Conservation (phyloP, 2,797 vertebrate species). For the Siniperca scherzeri region DNA sequence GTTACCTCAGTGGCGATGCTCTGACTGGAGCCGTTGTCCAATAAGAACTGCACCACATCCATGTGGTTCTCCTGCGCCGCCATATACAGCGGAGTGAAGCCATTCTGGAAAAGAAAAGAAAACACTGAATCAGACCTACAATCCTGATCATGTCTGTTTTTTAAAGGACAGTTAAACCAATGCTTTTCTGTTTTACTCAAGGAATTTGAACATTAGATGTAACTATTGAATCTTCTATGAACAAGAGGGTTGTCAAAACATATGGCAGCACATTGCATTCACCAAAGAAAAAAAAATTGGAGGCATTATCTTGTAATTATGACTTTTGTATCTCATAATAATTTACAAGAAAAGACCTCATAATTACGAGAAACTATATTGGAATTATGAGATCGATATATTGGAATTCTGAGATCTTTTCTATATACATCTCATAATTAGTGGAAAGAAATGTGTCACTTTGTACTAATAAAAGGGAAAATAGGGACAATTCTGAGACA, state of each 20-base stretch:
- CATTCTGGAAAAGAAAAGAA: slow-evolving; percentile 88
- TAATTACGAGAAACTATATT: no score
- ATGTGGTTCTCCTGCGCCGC: slow-evolving; percentile 99
- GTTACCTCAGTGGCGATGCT: slow-evolving; percentile 96
- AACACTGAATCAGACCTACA: not conserved
- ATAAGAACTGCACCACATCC: slow-evolving; percentile 95
- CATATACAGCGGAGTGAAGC: slow-evolving; percentile 98
- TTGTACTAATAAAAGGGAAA: not conserved
- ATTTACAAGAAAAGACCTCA: no score
- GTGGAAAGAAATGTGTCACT: not conserved
- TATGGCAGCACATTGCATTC: not conserved
- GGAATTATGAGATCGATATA: no score
- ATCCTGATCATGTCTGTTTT: no score
- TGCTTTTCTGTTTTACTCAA: not conserved
- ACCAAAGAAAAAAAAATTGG: no score
- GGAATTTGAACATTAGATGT: not conserved
- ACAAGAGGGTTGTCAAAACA: not conserved
- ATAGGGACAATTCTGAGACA: not conserved
- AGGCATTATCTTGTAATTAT: no score
- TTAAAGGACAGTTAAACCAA: not conserved
- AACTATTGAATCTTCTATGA: not conserved
- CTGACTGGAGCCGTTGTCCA: slow-evolving; percentile 96
- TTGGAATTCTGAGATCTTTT: no score
- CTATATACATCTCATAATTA: no score
- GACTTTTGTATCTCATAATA: no score